Percentiles rank a stretch among this genome's conserved stretches.
Evolutionary conservation across 2,113 vertebrate species (phyloP).

Genomic region (Machaerirhynchus nigripectus): DNA sequence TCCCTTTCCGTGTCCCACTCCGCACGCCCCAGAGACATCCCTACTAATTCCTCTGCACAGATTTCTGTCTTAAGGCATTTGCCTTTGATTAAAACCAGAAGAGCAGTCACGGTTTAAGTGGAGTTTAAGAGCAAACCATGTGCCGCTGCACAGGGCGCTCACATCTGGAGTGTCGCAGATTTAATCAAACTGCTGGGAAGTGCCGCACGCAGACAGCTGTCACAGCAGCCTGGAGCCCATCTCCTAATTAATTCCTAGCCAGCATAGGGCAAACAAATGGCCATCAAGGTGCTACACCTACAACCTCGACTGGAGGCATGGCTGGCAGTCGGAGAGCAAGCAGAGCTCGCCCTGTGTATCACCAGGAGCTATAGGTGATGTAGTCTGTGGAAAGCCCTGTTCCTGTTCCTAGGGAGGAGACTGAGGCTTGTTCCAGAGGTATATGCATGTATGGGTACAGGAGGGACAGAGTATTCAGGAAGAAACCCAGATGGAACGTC

Average conservation of each 20-base stretch:
- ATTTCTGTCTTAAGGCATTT: constrained; percentile 65
- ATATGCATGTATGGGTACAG: not conserved
- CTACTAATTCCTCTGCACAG: constrained; percentile 60
- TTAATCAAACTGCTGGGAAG: constrained; percentile 69
- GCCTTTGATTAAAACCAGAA: constrained; percentile 71
- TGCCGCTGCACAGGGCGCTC: constrained; percentile 1
- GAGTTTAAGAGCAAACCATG: constrained; percentile 47
- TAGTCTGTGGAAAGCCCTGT: not conserved
- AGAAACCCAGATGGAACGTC: not conserved
- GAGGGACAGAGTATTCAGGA: not conserved
- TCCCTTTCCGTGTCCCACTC: not conserved
- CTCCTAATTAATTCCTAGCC: constrained; percentile 54
- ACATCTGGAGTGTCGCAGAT: constrained; percentile 64
- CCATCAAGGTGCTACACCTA: constrained; percentile 31
- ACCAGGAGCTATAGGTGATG: not conserved
- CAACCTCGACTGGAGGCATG: rapidly evolving
- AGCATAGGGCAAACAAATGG: constrained; percentile 33
- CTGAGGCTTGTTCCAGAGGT: not conserved
- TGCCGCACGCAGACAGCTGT: constrained; percentile 60
- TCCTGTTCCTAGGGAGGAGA: not conserved
- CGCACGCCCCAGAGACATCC: not conserved
- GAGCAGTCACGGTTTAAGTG: constrained; percentile 67
- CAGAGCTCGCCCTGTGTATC: rapidly evolving
- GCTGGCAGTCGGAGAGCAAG: not conserved
- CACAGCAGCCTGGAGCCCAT: constrained; percentile 22